Evolutionary conservation across 2,797 vertebrate genomes (phyloP).

Genomic region (Pangasius sanitwongsei): DNA sequence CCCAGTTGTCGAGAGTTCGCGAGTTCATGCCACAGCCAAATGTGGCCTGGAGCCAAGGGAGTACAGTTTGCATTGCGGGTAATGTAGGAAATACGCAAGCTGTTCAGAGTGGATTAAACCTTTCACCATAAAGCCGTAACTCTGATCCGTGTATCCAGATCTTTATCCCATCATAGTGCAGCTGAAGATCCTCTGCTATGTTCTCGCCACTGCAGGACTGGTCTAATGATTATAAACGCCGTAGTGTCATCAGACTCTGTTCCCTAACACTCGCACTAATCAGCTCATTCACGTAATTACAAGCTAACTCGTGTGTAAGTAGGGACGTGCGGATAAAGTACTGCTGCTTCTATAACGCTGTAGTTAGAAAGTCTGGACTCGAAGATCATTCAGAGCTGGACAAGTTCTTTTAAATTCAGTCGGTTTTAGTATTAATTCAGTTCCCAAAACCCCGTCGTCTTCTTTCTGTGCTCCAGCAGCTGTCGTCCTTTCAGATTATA

Average conservation of each 20-base stretch:
- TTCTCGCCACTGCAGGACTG: neutral
- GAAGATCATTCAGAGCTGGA: neutral
- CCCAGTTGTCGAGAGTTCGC: neutral
- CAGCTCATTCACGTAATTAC: neutral
- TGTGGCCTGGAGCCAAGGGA: neutral
- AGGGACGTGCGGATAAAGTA: neutral
- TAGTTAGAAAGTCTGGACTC: neutral
- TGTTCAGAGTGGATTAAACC: neutral
- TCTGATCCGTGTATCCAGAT: neutral
- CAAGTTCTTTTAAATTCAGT: neutral
- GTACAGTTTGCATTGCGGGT: neutral
- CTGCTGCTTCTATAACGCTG: neutral
- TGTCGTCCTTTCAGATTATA: neutral
- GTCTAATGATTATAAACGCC: neutral
- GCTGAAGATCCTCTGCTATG: neutral
- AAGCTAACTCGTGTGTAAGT: neutral
- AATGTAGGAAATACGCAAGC: neutral
- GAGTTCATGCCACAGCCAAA: neutral
- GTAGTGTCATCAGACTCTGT: neutral
- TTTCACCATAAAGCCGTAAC: neutral
- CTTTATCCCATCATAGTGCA: neutral
- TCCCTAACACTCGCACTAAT: neutral
- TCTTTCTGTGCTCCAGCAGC: neutral
- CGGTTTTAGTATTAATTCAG: neutral
- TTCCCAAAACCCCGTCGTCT: neutral